These are phyloP conservation scores for Drosophila neonasuta DNA, from an alignment of 2,888 invertebrate genomes.

Conservation along the genomic window DNA sequence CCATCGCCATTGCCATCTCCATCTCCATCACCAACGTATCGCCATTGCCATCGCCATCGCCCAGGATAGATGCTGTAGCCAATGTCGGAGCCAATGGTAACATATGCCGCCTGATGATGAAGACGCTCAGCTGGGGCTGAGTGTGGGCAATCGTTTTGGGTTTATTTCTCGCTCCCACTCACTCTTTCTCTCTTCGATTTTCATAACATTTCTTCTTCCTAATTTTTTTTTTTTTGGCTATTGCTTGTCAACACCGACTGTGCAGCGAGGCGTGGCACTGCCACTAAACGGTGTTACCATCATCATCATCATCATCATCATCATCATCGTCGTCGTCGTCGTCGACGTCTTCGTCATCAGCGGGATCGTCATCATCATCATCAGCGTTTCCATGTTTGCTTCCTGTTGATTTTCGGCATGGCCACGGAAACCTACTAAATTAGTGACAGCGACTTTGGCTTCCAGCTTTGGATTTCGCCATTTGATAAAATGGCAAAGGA, in stretches of 20 bases:
- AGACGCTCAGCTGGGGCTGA: conserved; percentile 55
- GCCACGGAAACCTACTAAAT: conserved; percentile 69
- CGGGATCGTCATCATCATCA: conserved; percentile 6
- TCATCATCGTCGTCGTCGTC: conserved; percentile 14
- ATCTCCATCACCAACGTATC: neutral
- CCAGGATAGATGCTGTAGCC: neutral
- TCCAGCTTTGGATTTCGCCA: conserved; percentile 59
- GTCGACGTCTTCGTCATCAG: too few relatives aligned
- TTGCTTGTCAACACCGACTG: conserved; percentile 66
- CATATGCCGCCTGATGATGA: conserved; percentile 77
- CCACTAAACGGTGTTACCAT: conserved; percentile 56
- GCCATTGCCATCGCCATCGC: neutral
- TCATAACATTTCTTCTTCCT: conserved; percentile 7
- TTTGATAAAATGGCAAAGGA: conserved; percentile 70
- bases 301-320: conserved; percentile 41
- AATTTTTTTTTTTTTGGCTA: conserved; percentile 17
- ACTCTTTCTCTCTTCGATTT: neutral
- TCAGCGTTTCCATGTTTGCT: conserved; percentile 63
- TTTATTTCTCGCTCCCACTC: conserved; percentile 15
- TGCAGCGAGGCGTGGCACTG: conserved; percentile 66
- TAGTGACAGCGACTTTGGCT: conserved; percentile 69
- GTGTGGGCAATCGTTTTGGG: conserved; percentile 39
- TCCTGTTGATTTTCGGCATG: conserved; percentile 76
- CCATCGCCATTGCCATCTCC: neutral
- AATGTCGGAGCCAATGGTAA: conserved; percentile 47